phyloP scores from a whole-genome alignment of 2,113 vertebrate genomes.

The Amphilophus citrinellus region DNA sequence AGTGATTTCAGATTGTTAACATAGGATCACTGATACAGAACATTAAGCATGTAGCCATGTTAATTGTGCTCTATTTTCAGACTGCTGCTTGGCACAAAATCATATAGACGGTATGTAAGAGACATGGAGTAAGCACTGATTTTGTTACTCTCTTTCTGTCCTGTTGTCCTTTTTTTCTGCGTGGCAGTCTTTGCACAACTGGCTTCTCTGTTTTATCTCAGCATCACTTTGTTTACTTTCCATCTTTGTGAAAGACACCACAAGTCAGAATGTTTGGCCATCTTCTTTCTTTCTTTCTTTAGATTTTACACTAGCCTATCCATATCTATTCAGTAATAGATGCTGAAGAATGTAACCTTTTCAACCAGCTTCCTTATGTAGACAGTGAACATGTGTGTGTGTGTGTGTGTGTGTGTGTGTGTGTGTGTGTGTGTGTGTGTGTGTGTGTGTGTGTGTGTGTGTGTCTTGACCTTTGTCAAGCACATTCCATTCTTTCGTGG shows the following conservation, averaged over 20 bases:
- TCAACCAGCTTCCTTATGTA: neutral
- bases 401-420: no score
- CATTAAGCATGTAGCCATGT: neutral
- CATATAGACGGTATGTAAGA: neutral
- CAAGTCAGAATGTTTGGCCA: neutral
- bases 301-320: neutral
- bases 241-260: neutral
- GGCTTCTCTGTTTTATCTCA: constrained; percentile 34
- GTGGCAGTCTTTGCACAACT: neutral
- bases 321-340: neutral
- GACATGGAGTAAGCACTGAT: neutral
- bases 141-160: neutral
- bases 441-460: neutral
- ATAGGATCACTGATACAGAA: neutral
- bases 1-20: neutral
- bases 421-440: neutral
- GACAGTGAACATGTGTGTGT: neutral
- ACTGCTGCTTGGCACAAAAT: neutral
- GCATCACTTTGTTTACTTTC: constrained; percentile 33
- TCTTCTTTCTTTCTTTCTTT: neutral
- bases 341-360: constrained; percentile 15
- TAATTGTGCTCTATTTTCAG: neutral
- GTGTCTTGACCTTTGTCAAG: constrained; percentile 21
- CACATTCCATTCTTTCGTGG: constrained; percentile 8
- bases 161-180: neutral